These are phyloP conservation scores for Tapera naevia DNA, from an alignment of 2,797 vertebrate genomes.

Conservation along the genomic window DNA sequence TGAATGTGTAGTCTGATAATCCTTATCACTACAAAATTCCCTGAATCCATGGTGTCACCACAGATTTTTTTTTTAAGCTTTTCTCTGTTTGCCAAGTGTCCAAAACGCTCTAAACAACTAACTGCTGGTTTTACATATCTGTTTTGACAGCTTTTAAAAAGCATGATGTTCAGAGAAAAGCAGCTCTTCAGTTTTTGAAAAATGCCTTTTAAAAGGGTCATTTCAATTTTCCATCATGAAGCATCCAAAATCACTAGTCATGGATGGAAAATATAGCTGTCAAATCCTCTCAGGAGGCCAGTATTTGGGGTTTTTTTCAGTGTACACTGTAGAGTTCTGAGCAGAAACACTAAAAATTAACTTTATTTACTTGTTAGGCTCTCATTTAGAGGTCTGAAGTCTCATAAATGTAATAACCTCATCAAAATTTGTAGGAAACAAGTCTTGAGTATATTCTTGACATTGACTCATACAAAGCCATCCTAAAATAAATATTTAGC, in stretches of 20 bases:
- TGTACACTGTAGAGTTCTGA: not conserved
- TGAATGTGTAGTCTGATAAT: not conserved
- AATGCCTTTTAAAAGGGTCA: not conserved
- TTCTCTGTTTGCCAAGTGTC: not conserved
- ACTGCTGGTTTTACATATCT: not conserved
- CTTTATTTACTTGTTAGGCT: not conserved
- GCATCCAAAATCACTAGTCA: not conserved
- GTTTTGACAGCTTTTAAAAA: not conserved
- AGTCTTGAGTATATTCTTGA: not conserved
- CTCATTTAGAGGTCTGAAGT: not conserved
- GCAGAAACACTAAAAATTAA: not conserved
- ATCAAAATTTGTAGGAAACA: not conserved
- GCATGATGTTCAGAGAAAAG: not conserved
- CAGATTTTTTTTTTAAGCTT: not conserved
- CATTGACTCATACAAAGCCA: not conserved
- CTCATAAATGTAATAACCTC: not conserved
- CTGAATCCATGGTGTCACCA: not conserved
- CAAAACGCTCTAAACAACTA: not conserved
- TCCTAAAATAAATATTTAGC: not conserved
- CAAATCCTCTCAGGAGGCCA: not conserved
- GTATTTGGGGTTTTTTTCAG: not conserved
- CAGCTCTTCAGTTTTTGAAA: not conserved
- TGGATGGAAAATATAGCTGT: not conserved
- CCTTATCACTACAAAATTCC: not conserved
- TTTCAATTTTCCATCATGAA: not conserved